Percentiles rank a stretch among this genome's conserved stretches.
Evolutionary conservation across 1,140 invertebrate genomes (phyloP).

Genomic region (Gonatopus flavifemur): DNA sequence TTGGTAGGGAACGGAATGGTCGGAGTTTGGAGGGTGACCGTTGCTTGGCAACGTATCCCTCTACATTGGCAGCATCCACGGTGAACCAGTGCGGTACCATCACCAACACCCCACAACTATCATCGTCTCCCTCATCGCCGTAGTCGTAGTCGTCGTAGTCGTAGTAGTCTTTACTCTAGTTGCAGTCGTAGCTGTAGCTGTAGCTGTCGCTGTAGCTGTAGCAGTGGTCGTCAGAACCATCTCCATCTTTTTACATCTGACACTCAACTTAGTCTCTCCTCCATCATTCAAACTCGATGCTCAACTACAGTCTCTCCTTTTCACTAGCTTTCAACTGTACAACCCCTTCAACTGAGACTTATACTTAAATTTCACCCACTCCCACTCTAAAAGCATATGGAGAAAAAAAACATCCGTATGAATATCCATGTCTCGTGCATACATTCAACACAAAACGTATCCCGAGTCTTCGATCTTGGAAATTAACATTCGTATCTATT

Average conservation of each 20-base stretch:
- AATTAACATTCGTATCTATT: too few species aligned
- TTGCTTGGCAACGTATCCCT: slow-evolving; percentile 55
- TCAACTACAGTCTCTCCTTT: slow-evolving; percentile 49
- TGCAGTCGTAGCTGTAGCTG: background rate
- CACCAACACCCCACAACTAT: slow-evolving; percentile 13
- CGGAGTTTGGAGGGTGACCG: slow-evolving; percentile 56
- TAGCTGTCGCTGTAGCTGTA: background rate
- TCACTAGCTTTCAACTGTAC: slow-evolving; percentile 20
- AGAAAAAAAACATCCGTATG: too few species aligned
- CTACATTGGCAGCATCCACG: slow-evolving; percentile 39
- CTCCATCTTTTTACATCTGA: background rate
- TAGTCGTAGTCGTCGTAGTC: slow-evolving; percentile 10
- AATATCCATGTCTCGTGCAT: too few species aligned
- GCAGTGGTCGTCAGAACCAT: background rate
- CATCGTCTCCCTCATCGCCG: slow-evolving; percentile 14
- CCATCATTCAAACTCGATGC: slow-evolving; percentile 53
- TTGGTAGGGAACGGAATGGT: slow-evolving; percentile 32
- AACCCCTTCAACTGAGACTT: too few species aligned
- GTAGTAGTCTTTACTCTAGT: slow-evolving; percentile 9
- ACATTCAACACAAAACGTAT: too few species aligned
- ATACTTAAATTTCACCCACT: too few species aligned
- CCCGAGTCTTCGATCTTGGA: too few species aligned
- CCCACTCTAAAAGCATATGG: too few species aligned
- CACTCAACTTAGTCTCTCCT: slow-evolving; percentile 21
- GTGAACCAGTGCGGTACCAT: slow-evolving; percentile 23